Conservation (phyloP, 2,888 invertebrate species). For the Tricholauxania praeusta region DNA sequence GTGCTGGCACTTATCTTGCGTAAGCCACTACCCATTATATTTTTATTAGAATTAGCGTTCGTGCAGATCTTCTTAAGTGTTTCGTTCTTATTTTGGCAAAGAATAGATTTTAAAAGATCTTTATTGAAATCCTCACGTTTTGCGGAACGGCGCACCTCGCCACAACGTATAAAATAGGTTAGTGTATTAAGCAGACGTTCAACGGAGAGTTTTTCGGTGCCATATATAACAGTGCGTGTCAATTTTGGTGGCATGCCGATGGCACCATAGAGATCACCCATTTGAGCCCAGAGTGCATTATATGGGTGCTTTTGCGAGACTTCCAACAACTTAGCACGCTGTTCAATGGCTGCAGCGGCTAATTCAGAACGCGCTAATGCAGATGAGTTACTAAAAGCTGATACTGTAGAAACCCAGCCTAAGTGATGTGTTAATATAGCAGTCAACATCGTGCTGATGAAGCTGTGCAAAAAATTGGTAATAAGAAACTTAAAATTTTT, state of each 20-base stretch:
- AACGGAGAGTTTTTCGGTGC: slow-evolving; percentile 74
- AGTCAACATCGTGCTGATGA: slow-evolving; percentile 89
- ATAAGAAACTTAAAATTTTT: not conserved
- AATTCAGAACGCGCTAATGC: slow-evolving; percentile 50
- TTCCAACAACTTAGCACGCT: slow-evolving; percentile 70
- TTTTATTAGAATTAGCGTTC: slow-evolving; percentile 25
- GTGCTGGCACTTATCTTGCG: not conserved
- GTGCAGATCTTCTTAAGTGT: slow-evolving; percentile 52
- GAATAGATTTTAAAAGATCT: slow-evolving; percentile 57
- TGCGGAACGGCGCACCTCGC: slow-evolving; percentile 74
- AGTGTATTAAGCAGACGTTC: slow-evolving; percentile 81
- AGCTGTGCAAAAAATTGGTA: slow-evolving; percentile 73
- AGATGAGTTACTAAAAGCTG: slow-evolving; percentile 62
- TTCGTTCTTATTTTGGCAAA: slow-evolving; percentile 50
- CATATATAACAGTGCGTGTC: slow-evolving; percentile 84
- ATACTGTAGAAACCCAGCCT: slow-evolving; percentile 89
- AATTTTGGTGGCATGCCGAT: slow-evolving; percentile 82
- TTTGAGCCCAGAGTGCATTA: slow-evolving; percentile 91
- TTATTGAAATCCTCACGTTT: slow-evolving; percentile 67
- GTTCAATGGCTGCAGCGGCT: slow-evolving; percentile 59
- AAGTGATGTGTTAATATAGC: slow-evolving; percentile 90
- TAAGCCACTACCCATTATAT: not conserved
- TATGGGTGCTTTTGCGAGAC: slow-evolving; percentile 78
- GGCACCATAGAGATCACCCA: slow-evolving; percentile 88
- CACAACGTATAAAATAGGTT: slow-evolving; percentile 89